Conservation (phyloP, 2,797 vertebrate genomes). For the Orientallactaga sibirica region DNA sequence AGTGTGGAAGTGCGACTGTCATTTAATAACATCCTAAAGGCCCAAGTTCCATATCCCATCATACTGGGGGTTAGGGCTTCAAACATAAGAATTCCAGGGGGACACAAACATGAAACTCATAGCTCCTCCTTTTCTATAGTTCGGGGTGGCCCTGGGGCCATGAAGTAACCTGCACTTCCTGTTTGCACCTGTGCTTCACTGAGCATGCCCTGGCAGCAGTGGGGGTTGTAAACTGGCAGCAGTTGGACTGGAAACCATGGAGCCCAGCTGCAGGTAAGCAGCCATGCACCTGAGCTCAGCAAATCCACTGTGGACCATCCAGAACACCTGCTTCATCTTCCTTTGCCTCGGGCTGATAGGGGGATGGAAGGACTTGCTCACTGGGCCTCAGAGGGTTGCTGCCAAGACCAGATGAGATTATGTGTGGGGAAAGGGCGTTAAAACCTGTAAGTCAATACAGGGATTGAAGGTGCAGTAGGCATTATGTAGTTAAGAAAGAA, state of each 20-base stretch:
- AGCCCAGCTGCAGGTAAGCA: constrained; percentile 13
- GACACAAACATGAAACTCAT: neutral
- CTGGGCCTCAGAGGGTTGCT: neutral
- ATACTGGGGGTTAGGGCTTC: neutral
- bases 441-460: neutral
- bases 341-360: constrained; percentile 10
- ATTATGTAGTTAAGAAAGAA: constrained; percentile 44
- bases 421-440: neutral
- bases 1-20: neutral
- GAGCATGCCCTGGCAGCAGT: constrained; percentile 13
- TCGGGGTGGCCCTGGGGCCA: neutral
- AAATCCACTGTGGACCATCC: neutral
- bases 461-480: constrained; percentile 23
- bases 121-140: neutral
- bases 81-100: neutral
- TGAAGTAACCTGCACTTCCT: neutral
- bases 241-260: neutral
- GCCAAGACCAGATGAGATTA: neutral
- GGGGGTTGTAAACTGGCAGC: neutral
- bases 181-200: constrained; percentile 19
- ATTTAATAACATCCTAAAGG: neutral
- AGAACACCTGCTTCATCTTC: constrained; percentile 34
- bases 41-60: neutral
- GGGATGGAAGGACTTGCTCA: neutral
- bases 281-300: neutral